These are phyloP conservation scores for Synergus japonicus DNA, from an alignment of 2,888 invertebrate genomes.

Conservation along the genomic window DNA sequence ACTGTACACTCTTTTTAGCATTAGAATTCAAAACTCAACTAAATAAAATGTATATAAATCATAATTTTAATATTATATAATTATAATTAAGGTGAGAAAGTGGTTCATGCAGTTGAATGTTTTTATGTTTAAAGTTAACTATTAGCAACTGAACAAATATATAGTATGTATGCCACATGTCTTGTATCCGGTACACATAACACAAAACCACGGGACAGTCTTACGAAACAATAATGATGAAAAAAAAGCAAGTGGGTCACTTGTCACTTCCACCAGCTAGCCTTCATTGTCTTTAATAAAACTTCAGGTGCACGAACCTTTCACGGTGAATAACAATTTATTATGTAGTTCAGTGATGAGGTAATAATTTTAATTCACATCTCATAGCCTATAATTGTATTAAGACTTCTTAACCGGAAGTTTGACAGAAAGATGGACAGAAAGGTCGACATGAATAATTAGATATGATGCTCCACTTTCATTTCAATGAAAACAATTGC, in stretches of 20 bases:
- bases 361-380: constrained; percentile 1
- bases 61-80: no score
- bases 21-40: no score
- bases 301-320: constrained; percentile 26
- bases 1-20: neutral
- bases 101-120: neutral
- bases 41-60: no score
- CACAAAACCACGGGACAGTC: neutral
- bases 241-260: constrained; percentile 29
- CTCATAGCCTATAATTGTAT: neutral
- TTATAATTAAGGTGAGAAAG: neutral
- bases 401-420: neutral
- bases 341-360: neutral
- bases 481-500: no score
- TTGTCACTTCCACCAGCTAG: constrained; percentile 28
- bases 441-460: neutral
- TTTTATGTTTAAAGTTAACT: neutral
- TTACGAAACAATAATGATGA: constrained; percentile 16
- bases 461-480: neutral
- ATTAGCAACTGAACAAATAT: constrained; percentile 15
- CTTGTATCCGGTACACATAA: constrained; percentile 19
- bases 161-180: neutral
- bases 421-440: neutral
- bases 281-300: constrained; percentile 9
- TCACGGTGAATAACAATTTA: constrained; percentile 2